Percentiles rank a stretch among this genome's conserved stretches.
These are phyloP conservation scores for Aspidiotus destructor DNA, from an alignment of 2,888 invertebrate genomes.

Conservation along the genomic window DNA sequence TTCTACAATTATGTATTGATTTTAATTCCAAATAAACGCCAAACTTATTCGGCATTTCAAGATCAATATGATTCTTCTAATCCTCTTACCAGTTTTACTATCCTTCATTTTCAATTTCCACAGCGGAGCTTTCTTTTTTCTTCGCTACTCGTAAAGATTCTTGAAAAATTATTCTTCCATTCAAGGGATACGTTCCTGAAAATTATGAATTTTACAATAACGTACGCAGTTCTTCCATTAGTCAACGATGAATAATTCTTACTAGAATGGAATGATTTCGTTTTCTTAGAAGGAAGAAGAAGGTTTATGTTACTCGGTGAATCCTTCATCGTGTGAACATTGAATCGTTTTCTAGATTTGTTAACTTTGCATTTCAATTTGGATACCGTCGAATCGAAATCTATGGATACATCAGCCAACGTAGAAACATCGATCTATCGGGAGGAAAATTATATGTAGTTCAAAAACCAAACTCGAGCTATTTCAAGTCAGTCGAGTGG, in stretches of 20 bases:
- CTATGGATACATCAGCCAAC: neutral
- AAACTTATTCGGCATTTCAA: too few relatives aligned
- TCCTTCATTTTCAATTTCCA: too few relatives aligned
- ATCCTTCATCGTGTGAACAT: slow-evolving; percentile 2
- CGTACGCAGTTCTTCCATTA: too few relatives aligned
- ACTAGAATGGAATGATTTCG: slow-evolving; percentile 13
- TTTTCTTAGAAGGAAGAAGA: neutral
- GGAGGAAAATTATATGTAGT: neutral
- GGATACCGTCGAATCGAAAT: neutral
- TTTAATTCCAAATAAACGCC: too few relatives aligned
- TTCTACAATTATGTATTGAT: too few relatives aligned
- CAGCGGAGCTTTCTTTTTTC: too few relatives aligned
- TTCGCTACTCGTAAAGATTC: too few relatives aligned
- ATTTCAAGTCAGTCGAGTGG: neutral
- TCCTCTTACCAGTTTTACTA: too few relatives aligned
- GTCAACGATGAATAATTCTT: neutral
- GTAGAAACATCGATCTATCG: neutral
- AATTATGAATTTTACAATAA: too few relatives aligned
- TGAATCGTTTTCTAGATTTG: slow-evolving; percentile 1
- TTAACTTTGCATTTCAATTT: neutral
- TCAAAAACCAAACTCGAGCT: neutral
- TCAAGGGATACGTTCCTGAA: too few relatives aligned
- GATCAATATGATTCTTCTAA: too few relatives aligned
- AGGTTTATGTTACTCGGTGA: neutral
- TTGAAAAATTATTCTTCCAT: too few relatives aligned